A percentile compares a stretch with the other conserved stretches of the same genome.
Conservation (phyloP, 2,888 invertebrate genomes). For the Lumbricus terrestris region DNA sequence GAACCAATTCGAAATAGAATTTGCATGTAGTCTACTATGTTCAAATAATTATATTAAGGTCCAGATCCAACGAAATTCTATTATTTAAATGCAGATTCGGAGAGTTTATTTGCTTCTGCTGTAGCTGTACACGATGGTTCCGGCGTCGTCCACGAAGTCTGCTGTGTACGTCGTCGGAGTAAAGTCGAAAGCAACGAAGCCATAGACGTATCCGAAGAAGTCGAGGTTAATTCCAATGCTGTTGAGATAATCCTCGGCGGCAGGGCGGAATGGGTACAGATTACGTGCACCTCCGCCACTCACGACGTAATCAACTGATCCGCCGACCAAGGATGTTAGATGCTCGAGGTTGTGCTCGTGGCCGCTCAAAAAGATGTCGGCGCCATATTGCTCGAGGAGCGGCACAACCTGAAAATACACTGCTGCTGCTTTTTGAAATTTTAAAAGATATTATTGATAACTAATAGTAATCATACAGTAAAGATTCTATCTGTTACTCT, state of each 20-base stretch:
- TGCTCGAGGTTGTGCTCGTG: constrained; percentile 35
- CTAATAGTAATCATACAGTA: too few species aligned
- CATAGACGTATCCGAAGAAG: neutral
- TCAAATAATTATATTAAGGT: too few species aligned
- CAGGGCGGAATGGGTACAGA: neutral
- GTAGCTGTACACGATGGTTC: neutral
- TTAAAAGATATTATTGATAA: neutral
- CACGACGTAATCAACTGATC: constrained; percentile 26
- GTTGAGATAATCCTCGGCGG: neutral
- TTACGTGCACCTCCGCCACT: constrained; percentile 21
- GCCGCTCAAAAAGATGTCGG: constrained; percentile 25
- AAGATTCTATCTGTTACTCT: too few species aligned
- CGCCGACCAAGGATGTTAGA: neutral
- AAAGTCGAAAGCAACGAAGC: constrained; percentile 19
- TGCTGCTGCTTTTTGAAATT: too few species aligned
- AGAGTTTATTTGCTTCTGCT: neutral
- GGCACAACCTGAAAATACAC: neutral
- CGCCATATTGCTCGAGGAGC: constrained; percentile 15
- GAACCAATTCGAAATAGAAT: neutral
- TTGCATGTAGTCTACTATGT: neutral
- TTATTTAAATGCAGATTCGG: neutral
- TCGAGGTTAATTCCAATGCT: constrained; percentile 7
- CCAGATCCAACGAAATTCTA: neutral
- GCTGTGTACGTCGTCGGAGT: neutral
- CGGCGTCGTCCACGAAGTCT: neutral